Evolutionary conservation across 1,140 invertebrate species (phyloP).

Genomic region (Lepidotrigona ventralis): DNA sequence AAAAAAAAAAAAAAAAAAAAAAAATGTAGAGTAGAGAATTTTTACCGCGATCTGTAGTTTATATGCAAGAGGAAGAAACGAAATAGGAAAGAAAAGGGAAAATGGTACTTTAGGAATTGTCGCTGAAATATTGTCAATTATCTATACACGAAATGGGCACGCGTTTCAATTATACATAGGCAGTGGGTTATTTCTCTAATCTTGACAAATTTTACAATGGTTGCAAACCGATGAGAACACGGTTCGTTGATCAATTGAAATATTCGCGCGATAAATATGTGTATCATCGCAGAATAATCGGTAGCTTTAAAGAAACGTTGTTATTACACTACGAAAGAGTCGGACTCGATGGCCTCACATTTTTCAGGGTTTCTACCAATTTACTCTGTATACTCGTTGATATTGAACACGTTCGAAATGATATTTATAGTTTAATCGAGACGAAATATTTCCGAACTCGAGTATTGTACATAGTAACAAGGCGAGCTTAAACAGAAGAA

Average conservation of each 20-base stretch:
- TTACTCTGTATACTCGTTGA: conserved; percentile 25
- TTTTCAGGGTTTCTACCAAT: conserved; percentile 58
- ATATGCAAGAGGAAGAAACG: background rate
- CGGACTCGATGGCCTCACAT: conserved; percentile 50
- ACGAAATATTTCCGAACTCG: conserved; percentile 2
- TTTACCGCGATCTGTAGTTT: background rate
- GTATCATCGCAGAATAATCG: conserved; percentile 31
- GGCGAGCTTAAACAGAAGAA: conserved; percentile 35
- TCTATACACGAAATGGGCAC: conserved; percentile 32
- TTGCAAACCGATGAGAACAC: background rate
- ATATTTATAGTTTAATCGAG: conserved; percentile 27
- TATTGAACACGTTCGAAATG: conserved; percentile 11
- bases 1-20: no score
- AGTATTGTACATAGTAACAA: conserved; percentile 35
- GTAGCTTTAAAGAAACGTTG: conserved; percentile 30
- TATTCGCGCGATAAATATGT: conserved; percentile 1
- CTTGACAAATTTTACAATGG: conserved; percentile 2
- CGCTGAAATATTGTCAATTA: conserved; percentile 61
- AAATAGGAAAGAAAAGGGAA: background rate
- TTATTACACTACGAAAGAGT: conserved; percentile 37
- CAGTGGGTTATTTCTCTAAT: background rate
- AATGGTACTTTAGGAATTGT: conserved; percentile 20
- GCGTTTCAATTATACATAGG: conserved; percentile 27
- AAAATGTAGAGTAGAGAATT: background rate
- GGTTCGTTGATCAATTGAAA: background rate